Base-by-base conservation (phyloP, 2,888 invertebrate species). In the Lamellibrachia satsuma region DNA sequence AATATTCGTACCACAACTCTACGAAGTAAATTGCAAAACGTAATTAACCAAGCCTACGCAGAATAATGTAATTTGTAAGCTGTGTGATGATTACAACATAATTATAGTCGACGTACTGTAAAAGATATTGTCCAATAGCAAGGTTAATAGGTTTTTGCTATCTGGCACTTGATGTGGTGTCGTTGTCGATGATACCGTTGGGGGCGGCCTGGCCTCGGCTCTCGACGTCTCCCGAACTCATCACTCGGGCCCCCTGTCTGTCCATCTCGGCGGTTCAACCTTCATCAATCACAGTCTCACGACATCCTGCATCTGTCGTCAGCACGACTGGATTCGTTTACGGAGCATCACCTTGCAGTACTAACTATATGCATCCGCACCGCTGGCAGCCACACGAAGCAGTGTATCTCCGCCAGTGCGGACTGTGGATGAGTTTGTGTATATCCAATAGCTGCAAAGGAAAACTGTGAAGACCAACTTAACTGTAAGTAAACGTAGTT, bases 291-390 rank as follows among this genome's bases (percentile, higher is more conserved):
- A 75, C 75, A 22, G 4, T 75, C 75, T 22, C 75, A 75, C 75
- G 75, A 75, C 75, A 75, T 22, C 22, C 75, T n/a, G 75, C 75
- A n/a, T 75, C 75, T 75, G 75, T 75, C 75, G 75, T 22, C 75
- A n/a, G 75, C 75, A 75, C 6, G 75, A 75, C 75, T 75, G 75
- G 75, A 75, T 75, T 75, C 75, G 75, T 75, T 75, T 75, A 75
- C 75, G 75, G 75, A 22, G 75, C 75, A 75, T 75, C 75, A 75
- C 75, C 75, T 75, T 75, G 75, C 75, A 15, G 75, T n/a, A 75
- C 75, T 75, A 75, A 75, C 75, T 75, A 75, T 75, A 6, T 75
- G 75, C 75, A 75, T 75, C 75, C 15, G 75, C 75, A 75, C 75
- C 15, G 22, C 75, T 6, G 75, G 22, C n/a, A 22, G 75, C 15